These are phyloP conservation scores for Oreochromis aureus DNA, from an alignment of 2,113 vertebrate genomes.

Conservation along the genomic window DNA sequence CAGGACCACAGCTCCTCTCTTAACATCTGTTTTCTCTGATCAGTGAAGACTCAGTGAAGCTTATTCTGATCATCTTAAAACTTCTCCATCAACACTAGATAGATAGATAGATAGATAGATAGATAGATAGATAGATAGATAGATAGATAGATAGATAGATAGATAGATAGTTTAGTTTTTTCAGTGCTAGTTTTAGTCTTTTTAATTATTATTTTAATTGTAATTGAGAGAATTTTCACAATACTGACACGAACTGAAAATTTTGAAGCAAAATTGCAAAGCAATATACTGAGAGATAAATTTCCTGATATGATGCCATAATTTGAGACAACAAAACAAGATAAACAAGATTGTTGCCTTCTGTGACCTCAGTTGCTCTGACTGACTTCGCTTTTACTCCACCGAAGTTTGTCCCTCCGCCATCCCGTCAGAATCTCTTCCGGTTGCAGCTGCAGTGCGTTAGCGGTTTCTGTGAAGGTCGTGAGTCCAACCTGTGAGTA, in stretches of 20 bases:
- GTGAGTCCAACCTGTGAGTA: conserved; percentile 45
- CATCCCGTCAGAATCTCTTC: neutral
- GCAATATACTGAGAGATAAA: neutral
- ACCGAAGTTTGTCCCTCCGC: conserved; percentile 9
- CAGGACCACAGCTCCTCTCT: neutral
- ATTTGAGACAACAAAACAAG: neutral
- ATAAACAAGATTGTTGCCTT: neutral
- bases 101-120: neutral
- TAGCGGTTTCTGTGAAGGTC: conserved; percentile 63
- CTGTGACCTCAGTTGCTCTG: neutral
- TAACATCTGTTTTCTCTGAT: neutral
- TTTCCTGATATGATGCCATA: neutral
- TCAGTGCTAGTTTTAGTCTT: fast-evolving
- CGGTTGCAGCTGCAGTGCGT: neutral
- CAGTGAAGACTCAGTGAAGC: neutral
- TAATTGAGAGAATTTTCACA: neutral
- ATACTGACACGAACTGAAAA: neutral
- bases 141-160: neutral
- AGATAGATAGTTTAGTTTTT: neutral
- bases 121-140: neutral
- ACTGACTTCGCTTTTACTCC: neutral
- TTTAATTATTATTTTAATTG: neutral
- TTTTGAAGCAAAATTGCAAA: neutral
- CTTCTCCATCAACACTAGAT: neutral
- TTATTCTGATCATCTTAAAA: neutral